phyloP scores from a whole-genome alignment of 2,113 vertebrate species.

The Atrichornis clamosus region DNA sequence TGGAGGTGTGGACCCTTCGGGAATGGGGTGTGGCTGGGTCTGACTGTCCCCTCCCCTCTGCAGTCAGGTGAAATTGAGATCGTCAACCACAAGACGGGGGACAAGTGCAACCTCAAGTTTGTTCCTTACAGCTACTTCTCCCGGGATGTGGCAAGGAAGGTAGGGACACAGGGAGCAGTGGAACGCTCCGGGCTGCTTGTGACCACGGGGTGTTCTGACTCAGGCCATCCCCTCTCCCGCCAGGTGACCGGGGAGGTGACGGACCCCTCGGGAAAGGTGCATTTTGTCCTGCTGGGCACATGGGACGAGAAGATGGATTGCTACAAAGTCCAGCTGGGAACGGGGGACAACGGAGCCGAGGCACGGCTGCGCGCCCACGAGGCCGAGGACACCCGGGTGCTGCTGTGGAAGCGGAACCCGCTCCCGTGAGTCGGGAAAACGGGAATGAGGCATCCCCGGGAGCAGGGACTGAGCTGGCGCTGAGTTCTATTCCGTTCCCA shows the following conservation, averaged over 20 bases:
- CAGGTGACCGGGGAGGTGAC: slow-evolving; percentile 94
- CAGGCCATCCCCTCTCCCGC: neutral
- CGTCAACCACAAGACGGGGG: slow-evolving; percentile 90
- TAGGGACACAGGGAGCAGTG: neutral
- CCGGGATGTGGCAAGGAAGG: slow-evolving; percentile 93
- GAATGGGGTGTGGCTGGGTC: neutral
- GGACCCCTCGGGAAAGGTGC: slow-evolving; percentile 86
- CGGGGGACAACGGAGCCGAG: slow-evolving; percentile 84
- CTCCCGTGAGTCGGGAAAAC: slow-evolving; percentile 81
- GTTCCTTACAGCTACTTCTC: slow-evolving; percentile 98
- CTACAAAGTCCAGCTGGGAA: slow-evolving; percentile 78
- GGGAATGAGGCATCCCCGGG: accelerated
- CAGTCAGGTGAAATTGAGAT: slow-evolving; percentile 97
- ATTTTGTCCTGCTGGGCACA: slow-evolving; percentile 89
- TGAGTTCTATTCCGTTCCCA: neutral
- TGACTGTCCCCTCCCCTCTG: neutral
- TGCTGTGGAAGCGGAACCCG: slow-evolving; percentile 90
- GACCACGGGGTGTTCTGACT: accelerated
- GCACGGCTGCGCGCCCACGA: slow-evolving; percentile 82
- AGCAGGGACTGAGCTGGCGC: accelerated
- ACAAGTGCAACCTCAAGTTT: slow-evolving; percentile 96
- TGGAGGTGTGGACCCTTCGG: accelerated
- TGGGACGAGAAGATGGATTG: slow-evolving; percentile 99
- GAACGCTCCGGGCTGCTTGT: accelerated
- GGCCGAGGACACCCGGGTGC: slow-evolving; percentile 77